phyloP scores from a whole-genome alignment of 1,140 invertebrate species.

The Periplaneta americana region DNA sequence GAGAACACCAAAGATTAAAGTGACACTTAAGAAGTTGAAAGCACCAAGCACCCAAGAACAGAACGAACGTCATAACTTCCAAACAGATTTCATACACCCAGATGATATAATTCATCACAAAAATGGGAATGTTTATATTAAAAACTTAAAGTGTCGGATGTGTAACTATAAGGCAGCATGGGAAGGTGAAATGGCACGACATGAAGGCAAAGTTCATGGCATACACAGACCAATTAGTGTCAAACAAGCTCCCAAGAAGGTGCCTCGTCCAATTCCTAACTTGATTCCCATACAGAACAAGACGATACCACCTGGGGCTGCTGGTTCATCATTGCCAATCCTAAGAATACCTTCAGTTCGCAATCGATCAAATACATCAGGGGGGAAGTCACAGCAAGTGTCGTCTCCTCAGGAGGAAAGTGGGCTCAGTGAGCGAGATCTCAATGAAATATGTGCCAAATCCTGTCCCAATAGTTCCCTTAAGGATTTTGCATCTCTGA shows the following conservation, averaged over 20 bases:
- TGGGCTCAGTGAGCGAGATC: constrained; percentile 36
- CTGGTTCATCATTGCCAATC: background rate
- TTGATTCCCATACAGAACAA: constrained; percentile 54
- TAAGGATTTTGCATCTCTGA: constrained; percentile 43
- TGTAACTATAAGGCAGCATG: constrained; percentile 48
- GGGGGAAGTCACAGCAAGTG: background rate
- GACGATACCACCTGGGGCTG: background rate
- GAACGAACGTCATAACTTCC: constrained; percentile 29
- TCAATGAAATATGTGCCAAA: constrained; percentile 40
- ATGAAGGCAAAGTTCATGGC: constrained; percentile 43
- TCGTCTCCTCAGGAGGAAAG: background rate
- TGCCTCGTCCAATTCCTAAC: constrained; percentile 58
- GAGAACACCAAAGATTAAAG: constrained; percentile 27
- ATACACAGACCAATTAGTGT: constrained; percentile 21
- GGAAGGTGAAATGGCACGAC: constrained; percentile 48
- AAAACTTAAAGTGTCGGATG: constrained; percentile 40
- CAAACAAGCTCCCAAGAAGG: constrained; percentile 25
- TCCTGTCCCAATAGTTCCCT: constrained; percentile 37
- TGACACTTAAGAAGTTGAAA: constrained; percentile 29
- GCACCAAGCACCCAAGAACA: constrained; percentile 21
- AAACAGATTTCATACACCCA: constrained; percentile 42
- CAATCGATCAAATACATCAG: background rate
- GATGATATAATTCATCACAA: constrained; percentile 41
- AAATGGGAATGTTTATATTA: constrained; percentile 41
- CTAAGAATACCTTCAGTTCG: constrained; percentile 9